Evolutionary conservation across 2,113 vertebrate species (phyloP), one percentile per base, ranked within the genome.

Genomic region (Pao palembangensis): DNA sequence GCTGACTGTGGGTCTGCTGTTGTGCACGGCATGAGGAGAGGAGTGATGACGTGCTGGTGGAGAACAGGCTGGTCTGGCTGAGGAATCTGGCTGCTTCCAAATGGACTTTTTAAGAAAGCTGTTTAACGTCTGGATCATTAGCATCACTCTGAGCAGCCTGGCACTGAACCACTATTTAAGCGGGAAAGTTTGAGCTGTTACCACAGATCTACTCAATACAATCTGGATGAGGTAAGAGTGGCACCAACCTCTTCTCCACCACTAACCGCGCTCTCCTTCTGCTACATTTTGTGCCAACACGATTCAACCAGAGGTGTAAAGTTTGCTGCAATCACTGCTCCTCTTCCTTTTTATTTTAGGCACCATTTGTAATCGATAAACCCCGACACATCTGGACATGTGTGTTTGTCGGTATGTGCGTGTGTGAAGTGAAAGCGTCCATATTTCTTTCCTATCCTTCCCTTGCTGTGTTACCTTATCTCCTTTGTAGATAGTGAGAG

Each of bases 401-500:
- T 60, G 44, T 38, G 55, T 71, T 14, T 61, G 58, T 63, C 43
- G 55, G 44, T 67, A 58, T 47, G 28, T 67, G 64, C 60, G 58
- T 67, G 52, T 58, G 47, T 55, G 13, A 20, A 51, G 48, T 59
- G 14, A 13, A 44, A 43, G 58, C 43, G 31, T 67, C 56, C 38
- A 50, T 58, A 70, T 58, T 80, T 72, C 21, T 67, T 55, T 70
- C 41, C 55, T 65, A 53, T 49, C 67, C 65, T 78, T 80, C 67
- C 73, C 65, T 67, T 52, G 70, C 68, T 66, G 61, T 68, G 81
- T 91, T 90, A 93, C 91, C 91, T 90, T 90, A 54, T 89, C 88
- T 92, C 91, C 91, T 90, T 91, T 92, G 88, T 90, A 88, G 86
- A 91, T 89, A 64, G 86, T 90, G 84, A 89, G 80, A 50, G 80